Conservation (phyloP, 2,113 vertebrate species). For the Esox niger region DNA sequence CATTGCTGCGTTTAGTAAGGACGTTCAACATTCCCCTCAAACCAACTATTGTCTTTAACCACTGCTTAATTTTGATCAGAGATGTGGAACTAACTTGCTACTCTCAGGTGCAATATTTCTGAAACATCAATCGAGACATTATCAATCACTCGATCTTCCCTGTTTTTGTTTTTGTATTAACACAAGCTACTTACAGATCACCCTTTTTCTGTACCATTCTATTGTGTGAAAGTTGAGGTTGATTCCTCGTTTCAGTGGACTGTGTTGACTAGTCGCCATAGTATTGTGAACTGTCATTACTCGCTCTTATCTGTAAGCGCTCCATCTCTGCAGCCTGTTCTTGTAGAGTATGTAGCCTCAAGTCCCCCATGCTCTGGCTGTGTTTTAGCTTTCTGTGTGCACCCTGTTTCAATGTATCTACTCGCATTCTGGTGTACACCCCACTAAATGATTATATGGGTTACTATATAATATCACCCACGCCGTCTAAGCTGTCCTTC, state of each 20-base stretch:
- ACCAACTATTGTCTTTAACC: constrained; percentile 9
- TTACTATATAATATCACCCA: background rate
- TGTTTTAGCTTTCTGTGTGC: constrained; percentile 51
- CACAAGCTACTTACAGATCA: constrained; percentile 23
- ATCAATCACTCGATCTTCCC: too few relatives aligned
- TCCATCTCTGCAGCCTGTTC: constrained; percentile 56
- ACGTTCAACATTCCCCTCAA: constrained; percentile 12
- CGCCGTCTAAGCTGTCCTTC: background rate
- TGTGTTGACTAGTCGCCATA: constrained; percentile 16
- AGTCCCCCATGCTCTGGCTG: constrained; percentile 32
- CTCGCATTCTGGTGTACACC: background rate
- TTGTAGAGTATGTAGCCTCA: constrained; percentile 44
- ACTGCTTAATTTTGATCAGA: constrained; percentile 33
- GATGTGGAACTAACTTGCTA: constrained; percentile 28
- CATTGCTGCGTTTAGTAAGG: constrained; percentile 36
- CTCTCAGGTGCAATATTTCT: constrained; percentile 72
- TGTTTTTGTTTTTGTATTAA: constrained; percentile 39
- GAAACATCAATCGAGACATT: constrained; percentile 25
- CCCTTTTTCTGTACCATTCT: constrained; percentile 14
- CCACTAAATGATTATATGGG: background rate
- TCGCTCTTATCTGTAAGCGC: constrained; percentile 34
- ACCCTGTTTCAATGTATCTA: too few relatives aligned
- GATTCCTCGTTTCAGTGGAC: constrained; percentile 19
- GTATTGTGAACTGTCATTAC: constrained; percentile 35
- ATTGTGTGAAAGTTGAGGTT: constrained; percentile 12